Evolutionary conservation across 2,888 invertebrate species (phyloP).

Genomic region (Cancer borealis): DNA sequence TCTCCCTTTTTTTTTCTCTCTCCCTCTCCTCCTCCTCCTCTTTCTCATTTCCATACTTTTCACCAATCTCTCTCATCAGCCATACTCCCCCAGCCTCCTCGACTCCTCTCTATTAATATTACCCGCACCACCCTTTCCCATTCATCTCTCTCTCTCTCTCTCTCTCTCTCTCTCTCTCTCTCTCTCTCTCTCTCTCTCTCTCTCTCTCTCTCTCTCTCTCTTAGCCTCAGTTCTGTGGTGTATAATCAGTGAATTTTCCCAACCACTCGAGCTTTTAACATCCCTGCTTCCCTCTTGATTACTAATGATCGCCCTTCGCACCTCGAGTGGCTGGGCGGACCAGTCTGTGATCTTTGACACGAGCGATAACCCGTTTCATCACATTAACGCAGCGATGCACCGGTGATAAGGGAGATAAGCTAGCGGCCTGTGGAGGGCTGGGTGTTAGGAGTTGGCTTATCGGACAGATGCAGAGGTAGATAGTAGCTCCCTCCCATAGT

Average conservation of each 20-base stretch:
- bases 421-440: not conserved
- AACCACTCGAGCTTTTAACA: constrained; percentile 41
- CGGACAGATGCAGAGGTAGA: constrained; percentile 41
- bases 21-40: not conserved
- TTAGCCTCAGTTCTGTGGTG: not conserved
- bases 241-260: constrained; percentile 36
- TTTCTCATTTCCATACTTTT: not conserved
- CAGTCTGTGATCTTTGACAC: constrained; percentile 47
- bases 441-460: constrained; percentile 37
- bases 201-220: constrained; percentile 43
- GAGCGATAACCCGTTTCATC: constrained; percentile 55
- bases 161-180: constrained; percentile 34
- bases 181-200: constrained; percentile 43
- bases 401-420: constrained; percentile 46
- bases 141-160: not conserved
- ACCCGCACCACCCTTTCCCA: no score
- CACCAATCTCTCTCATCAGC: not conserved
- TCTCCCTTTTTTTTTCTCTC: no score
- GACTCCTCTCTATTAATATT: not conserved
- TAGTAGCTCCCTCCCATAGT: constrained; percentile 25
- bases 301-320: constrained; percentile 47
- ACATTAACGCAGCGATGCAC: constrained; percentile 48
- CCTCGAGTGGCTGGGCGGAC: not conserved
- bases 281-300: not conserved
- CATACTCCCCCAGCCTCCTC: not conserved